Percentiles rank a stretch among this genome's conserved stretches.
Conservation (phyloP, 2,888 invertebrate genomes). For the Invenusta paracnida region DNA sequence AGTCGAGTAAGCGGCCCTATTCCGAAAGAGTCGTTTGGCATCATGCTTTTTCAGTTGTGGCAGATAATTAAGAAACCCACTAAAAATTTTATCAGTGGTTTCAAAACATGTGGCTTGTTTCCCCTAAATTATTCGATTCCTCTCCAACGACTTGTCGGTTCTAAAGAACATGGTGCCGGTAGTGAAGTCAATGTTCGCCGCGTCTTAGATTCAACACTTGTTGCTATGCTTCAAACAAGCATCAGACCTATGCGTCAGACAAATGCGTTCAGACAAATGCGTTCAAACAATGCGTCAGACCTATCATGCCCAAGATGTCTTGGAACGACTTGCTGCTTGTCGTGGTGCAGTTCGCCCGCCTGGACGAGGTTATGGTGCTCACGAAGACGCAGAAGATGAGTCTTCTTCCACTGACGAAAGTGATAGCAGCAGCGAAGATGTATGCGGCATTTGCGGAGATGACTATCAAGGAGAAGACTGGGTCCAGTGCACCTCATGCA, state of each 20-base stretch:
- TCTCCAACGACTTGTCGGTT: constrained; percentile 18
- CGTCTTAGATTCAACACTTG: not conserved
- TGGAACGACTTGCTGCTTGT: not conserved
- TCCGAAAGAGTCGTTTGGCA: constrained; percentile 26
- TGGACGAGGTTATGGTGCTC: not conserved
- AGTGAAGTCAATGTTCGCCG: not conserved
- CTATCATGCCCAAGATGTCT: not conserved
- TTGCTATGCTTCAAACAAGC: not conserved
- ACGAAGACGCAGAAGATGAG: not conserved
- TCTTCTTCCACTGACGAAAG: not conserved
- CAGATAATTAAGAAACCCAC: constrained; percentile 23
- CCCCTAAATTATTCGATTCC: constrained; percentile 6
- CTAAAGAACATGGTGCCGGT: constrained; percentile 3
- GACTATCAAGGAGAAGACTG: not conserved
- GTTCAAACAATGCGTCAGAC: not conserved
- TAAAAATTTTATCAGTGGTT: constrained; percentile 13
- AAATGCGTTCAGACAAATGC: not conserved
- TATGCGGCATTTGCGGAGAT: not conserved
- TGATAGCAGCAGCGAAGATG: not conserved
- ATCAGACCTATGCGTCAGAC: not conserved
- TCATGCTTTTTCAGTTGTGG: constrained; percentile 29
- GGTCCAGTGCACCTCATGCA: not conserved
- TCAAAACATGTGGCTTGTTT: constrained; percentile 13
- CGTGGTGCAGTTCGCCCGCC: not conserved
- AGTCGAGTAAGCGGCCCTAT: constrained; percentile 29